A percentile compares a stretch with the other conserved stretches of the same genome.
phyloP scores from a whole-genome alignment of 2,113 vertebrate genomes.

The Psittacara wagleri region DNA sequence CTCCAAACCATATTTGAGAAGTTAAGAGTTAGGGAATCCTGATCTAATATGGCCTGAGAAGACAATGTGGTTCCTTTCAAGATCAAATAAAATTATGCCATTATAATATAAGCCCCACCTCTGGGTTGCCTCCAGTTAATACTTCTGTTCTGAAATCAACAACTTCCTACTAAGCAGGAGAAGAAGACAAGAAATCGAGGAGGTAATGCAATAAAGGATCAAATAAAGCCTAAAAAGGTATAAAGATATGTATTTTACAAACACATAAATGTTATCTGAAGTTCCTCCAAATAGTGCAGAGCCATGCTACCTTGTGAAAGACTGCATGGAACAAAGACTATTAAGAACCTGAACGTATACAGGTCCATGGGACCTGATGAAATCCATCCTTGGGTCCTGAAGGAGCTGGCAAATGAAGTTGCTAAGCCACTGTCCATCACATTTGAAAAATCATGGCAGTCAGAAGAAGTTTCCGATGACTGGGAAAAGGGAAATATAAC shows the following conservation, averaged over 20 bases:
- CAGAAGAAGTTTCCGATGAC: too few species aligned
- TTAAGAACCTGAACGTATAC: background rate
- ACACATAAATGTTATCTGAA: background rate
- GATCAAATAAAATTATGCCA: background rate
- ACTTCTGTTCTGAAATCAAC: background rate
- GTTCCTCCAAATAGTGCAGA: background rate
- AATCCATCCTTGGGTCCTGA: too few species aligned
- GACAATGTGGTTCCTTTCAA: background rate
- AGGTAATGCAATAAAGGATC: background rate
- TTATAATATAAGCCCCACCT: background rate
- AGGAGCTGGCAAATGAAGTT: too few species aligned
- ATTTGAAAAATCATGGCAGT: too few species aligned
- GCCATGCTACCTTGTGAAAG: background rate
- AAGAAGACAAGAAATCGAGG: background rate
- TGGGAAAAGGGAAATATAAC: too few species aligned
- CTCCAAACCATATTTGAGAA: background rate
- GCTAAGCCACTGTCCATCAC: too few species aligned
- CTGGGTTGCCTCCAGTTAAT: background rate
- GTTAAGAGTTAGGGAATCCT: background rate
- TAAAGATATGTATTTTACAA: background rate
- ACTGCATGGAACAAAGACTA: background rate
- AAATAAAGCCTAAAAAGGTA: background rate
- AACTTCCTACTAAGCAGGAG: background rate
- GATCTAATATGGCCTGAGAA: background rate
- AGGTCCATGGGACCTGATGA: too few species aligned